Conservation (phyloP, 35 echinoderm and acorn worm species). For the Apostichopus californicus region DNA sequence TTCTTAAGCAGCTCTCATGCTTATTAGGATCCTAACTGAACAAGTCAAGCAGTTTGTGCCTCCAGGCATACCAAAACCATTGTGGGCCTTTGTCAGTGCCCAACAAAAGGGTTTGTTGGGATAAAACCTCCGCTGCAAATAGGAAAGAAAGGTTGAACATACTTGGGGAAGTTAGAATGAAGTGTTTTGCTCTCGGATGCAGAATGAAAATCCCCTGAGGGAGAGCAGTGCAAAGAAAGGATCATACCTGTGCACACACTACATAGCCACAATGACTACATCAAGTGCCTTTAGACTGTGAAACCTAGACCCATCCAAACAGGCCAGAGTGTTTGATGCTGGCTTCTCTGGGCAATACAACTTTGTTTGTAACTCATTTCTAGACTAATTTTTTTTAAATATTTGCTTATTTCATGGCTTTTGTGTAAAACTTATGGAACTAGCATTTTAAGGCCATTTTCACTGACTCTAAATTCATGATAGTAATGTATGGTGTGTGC, state of each 20-base stretch:
- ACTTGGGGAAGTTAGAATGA: constrained; percentile 24
- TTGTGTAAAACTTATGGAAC: background rate
- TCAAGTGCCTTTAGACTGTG: constrained; percentile 8
- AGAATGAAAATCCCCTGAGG: background rate
- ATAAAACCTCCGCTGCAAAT: constrained; percentile 22
- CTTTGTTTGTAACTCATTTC: background rate
- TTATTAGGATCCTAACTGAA: constrained; percentile 34
- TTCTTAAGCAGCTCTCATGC: background rate
- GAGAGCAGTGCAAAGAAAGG: background rate
- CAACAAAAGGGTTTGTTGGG: constrained; percentile 35
- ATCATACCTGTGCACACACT: constrained; percentile 8
- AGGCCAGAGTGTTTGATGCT: background rate
- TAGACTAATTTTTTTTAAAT: background rate
- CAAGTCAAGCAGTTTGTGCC: constrained; percentile 40
- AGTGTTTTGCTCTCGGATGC: constrained; percentile 15
- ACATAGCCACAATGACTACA: constrained; percentile 26
- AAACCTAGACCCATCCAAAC: constrained; percentile 6
- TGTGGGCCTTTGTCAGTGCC: constrained; percentile 32
- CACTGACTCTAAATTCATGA: background rate
- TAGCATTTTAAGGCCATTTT: background rate
- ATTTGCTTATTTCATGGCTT: background rate
- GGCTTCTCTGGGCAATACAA: background rate
- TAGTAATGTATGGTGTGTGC: background rate
- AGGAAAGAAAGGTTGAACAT: constrained; percentile 26
- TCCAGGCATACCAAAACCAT: background rate